These are phyloP conservation scores for Drosophila tani DNA, from an alignment of 1,140 invertebrate species.

Conservation along the genomic window DNA sequence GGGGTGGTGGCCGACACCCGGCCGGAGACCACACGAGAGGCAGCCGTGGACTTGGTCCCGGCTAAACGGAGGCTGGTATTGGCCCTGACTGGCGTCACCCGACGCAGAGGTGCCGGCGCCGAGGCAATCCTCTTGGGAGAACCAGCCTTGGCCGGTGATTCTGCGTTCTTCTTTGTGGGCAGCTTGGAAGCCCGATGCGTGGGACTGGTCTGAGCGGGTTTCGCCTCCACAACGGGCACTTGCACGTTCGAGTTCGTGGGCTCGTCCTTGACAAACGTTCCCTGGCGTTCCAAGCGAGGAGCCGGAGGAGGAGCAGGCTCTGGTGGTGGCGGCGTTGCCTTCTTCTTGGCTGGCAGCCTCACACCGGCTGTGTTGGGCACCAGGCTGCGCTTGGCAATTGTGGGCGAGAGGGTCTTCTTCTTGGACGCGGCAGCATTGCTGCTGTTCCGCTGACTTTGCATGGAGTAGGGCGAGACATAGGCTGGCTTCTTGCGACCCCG, in stretches of 20 bases:
- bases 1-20: conserved; percentile 87
- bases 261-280: conserved; percentile 95
- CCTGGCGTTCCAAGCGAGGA: conserved; percentile 90
- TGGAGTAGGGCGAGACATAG: conserved; percentile 88
- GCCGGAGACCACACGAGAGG: conserved; percentile 76
- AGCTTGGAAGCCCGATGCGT: conserved; percentile 82
- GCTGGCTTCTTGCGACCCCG: conserved; percentile 91
- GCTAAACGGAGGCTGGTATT: conserved; percentile 84
- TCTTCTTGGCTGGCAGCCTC: conserved; percentile 56
- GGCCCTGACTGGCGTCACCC: conserved; percentile 86
- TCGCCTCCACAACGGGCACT: conserved; percentile 85
- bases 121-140: conserved; percentile 47
- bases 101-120: conserved; percentile 10
- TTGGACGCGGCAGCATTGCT: conserved; percentile 48
- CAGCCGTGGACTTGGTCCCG: conserved; percentile 58
- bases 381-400: conserved; percentile 64
- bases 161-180: conserved; percentile 69
- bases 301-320: conserved; percentile 48
- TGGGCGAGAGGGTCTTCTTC: conserved; percentile 61
- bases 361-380: conserved; percentile 10
- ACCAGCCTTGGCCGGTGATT: conserved; percentile 30
- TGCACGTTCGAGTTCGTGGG: conserved; percentile 85
- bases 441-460: conserved; percentile 79
- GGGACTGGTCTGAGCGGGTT: conserved; percentile 84
- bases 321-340: conserved; percentile 17